phyloP scores from a whole-genome alignment of 1,140 invertebrate species.

The Drosophila seguyi region DNA sequence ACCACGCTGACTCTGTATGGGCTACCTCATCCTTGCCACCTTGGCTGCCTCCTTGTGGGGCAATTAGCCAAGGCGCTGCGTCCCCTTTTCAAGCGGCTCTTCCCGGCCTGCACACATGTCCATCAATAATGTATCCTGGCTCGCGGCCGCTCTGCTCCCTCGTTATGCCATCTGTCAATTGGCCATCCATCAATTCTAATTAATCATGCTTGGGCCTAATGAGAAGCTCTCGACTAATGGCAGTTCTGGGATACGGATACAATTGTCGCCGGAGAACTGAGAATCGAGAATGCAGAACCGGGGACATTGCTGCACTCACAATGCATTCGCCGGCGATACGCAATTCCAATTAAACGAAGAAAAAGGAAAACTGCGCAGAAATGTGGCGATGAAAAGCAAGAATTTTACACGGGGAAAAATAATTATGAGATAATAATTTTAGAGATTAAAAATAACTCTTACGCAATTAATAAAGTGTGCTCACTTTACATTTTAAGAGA shows the following conservation, averaged over 20 bases:
- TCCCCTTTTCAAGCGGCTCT: constrained; percentile 25
- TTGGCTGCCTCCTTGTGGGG: constrained; percentile 13
- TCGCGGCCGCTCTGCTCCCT: constrained; percentile 18
- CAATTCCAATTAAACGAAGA: constrained; percentile 20
- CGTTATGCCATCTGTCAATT: constrained; percentile 73
- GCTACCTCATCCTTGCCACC: constrained; percentile 1
- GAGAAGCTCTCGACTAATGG: constrained; percentile 58
- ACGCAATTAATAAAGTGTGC: too few relatives aligned
- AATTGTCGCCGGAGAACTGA: constrained; percentile 41
- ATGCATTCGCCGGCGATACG: constrained; percentile 18
- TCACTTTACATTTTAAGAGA: too few relatives aligned
- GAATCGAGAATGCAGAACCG: background rate
- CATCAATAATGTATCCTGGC: constrained; percentile 70
- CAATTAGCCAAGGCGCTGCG: constrained; percentile 58
- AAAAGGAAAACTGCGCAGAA: constrained; percentile 29
- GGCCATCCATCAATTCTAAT: constrained; percentile 80
- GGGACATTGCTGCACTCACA: constrained; percentile 9
- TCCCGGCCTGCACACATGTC: constrained; percentile 31
- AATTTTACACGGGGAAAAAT: background rate
- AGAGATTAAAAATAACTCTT: too few relatives aligned
- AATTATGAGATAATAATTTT: too few relatives aligned
- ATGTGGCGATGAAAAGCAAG: constrained; percentile 3
- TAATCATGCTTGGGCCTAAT: constrained; percentile 76
- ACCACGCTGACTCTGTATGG: constrained; percentile 14
- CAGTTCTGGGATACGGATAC: constrained; percentile 19